A percentile compares a stretch with the other conserved stretches of the same genome.
These are phyloP conservation scores for Scarus forsteni DNA, from an alignment of 2,797 vertebrate species.

Conservation along the genomic window DNA sequence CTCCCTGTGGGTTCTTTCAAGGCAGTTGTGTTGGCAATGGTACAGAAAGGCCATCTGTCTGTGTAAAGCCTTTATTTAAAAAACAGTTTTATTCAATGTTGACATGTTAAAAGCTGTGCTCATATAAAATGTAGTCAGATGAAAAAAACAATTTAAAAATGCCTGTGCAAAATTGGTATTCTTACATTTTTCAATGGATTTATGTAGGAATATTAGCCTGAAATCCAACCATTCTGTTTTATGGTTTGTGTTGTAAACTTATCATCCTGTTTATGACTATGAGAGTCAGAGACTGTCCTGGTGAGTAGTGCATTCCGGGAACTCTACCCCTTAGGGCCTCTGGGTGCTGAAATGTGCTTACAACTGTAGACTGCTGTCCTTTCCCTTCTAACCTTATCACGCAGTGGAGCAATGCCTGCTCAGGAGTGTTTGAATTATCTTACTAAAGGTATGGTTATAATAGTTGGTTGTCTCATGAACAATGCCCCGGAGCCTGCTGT, in stretches of 20 bases:
- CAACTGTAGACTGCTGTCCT: slow-evolving; percentile 71
- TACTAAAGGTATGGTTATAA: neutral
- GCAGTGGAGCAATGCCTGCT: slow-evolving; percentile 32
- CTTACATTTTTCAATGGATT: too few relatives aligned
- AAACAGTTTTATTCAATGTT: too few relatives aligned
- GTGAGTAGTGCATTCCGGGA: slow-evolving; percentile 71
- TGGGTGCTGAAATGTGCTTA: slow-evolving; percentile 83
- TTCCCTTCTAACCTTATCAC: slow-evolving; percentile 70
- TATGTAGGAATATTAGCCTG: neutral
- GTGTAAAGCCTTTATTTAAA: too few relatives aligned
- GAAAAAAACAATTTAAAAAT: too few relatives aligned
- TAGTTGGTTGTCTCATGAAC: slow-evolving; percentile 3
- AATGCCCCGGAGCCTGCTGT: slow-evolving; percentile 9
- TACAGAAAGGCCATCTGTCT: too few relatives aligned
- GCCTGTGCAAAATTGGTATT: too few relatives aligned
- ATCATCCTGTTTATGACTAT: slow-evolving; percentile 66
- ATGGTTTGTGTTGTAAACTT: slow-evolving; percentile 60
- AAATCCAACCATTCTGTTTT: slow-evolving; percentile 45
- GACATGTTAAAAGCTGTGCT: neutral
- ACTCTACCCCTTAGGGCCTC: slow-evolving; percentile 64
- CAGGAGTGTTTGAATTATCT: slow-evolving; percentile 25
- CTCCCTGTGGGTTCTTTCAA: too few relatives aligned
- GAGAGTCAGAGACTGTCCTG: slow-evolving; percentile 49
- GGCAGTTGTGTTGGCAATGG: too few relatives aligned
- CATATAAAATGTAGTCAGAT: too few relatives aligned